phyloP scores from a whole-genome alignment of 2,888 invertebrate genomes.

The Pollenia angustigena region DNA sequence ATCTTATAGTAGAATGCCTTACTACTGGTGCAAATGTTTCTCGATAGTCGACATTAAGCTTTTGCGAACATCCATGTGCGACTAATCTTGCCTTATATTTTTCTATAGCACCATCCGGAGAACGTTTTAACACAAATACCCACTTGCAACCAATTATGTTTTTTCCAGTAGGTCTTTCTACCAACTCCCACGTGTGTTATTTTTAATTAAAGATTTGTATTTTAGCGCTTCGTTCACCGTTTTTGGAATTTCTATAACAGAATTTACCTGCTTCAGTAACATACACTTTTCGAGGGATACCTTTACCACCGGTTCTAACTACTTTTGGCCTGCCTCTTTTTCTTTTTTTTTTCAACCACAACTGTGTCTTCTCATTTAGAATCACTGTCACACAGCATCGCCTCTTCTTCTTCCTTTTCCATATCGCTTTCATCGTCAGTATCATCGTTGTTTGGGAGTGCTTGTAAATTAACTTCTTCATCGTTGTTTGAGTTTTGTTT shows the following conservation, averaged over 20 bases:
- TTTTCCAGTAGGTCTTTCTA: conserved; percentile 68
- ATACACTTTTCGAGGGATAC: background rate
- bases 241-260: background rate
- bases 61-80: too few relatives aligned
- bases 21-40: conserved; percentile 38
- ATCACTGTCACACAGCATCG: background rate
- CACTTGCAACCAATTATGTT: conserved; percentile 71
- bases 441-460: too few relatives aligned
- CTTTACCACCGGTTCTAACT: background rate
- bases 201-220: conserved; percentile 74
- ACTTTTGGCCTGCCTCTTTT: conserved; percentile 14
- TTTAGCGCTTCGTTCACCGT: background rate
- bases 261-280: background rate
- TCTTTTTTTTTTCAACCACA: background rate
- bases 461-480: too few relatives aligned
- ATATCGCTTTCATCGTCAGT: too few relatives aligned
- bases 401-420: background rate
- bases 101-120: conserved; percentile 70
- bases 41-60: conserved; percentile 32
- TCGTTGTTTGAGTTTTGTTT: too few relatives aligned
- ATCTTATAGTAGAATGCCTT: conserved; percentile 10
- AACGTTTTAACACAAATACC: conserved; percentile 68
- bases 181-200: conserved; percentile 74
- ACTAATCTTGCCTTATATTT: too few relatives aligned
- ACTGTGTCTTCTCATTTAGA: background rate